phyloP scores from a whole-genome alignment of 2,113 vertebrate genomes.

The Oryctolagus cuniculus region DNA sequence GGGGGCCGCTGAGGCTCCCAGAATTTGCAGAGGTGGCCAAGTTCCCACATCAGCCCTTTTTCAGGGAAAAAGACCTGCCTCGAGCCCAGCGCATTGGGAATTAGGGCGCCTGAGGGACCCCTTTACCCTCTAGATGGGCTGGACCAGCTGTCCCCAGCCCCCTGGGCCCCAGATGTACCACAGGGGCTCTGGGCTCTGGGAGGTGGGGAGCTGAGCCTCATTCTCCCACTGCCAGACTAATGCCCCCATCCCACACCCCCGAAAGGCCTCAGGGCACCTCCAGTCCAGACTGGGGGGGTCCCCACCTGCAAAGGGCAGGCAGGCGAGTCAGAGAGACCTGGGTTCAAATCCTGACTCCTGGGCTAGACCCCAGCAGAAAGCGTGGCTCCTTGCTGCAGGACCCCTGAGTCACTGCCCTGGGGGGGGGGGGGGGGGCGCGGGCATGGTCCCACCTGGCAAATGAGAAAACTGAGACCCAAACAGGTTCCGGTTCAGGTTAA shows the following conservation, averaged over 20 bases:
- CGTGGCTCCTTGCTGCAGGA: background rate
- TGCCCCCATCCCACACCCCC: background rate
- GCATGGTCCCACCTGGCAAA: background rate
- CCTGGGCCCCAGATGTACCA: background rate
- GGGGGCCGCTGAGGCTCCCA: background rate
- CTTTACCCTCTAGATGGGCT: background rate
- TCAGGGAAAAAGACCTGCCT: background rate
- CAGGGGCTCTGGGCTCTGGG: background rate
- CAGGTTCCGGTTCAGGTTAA: background rate
- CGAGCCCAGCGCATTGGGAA: background rate
- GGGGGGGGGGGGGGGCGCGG: too few relatives aligned
- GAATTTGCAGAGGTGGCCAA: background rate
- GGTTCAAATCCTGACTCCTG: background rate
- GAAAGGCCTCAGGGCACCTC: background rate
- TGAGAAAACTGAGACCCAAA: conserved; percentile 45
- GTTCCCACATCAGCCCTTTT: background rate
- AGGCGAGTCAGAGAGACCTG: background rate
- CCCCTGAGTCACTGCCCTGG: background rate
- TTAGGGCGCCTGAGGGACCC: background rate
- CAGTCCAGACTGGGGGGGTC: background rate
- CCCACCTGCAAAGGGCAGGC: background rate
- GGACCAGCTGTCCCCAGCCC: background rate
- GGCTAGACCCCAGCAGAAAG: background rate
- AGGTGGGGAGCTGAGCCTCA: background rate
- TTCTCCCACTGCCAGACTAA: background rate